phyloP scores from a whole-genome alignment of 2,888 invertebrate genomes.

The Tachina fera region DNA sequence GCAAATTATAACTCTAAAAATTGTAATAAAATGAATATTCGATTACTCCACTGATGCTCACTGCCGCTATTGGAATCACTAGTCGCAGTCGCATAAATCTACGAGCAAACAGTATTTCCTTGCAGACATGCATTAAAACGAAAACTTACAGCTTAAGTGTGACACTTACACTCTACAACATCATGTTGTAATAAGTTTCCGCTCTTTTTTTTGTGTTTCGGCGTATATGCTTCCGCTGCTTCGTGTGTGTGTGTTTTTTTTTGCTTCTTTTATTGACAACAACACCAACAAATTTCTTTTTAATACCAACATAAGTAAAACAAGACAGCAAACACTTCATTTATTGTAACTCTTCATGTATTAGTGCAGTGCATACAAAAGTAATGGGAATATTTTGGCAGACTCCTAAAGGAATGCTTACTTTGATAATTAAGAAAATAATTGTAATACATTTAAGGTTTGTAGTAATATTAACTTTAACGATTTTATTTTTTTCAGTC shows the following conservation, averaged over 20 bases:
- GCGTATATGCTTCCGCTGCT: background rate
- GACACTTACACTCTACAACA: conserved; percentile 64
- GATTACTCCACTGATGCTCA: no score
- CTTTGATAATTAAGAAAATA: background rate
- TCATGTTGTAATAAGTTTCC: conserved; percentile 60
- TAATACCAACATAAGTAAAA: conserved; percentile 45
- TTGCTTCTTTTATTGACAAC: conserved; percentile 44
- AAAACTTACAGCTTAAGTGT: conserved; percentile 35
- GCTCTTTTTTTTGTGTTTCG: background rate
- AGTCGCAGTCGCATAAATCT: no score
- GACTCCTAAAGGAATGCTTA: conserved; percentile 21
- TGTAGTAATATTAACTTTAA: no score
- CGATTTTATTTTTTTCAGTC: no score
- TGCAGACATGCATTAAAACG: conserved; percentile 24
- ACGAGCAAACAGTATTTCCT: background rate
- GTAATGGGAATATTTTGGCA: background rate
- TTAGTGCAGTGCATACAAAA: conserved; percentile 23
- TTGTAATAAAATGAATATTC: no score
- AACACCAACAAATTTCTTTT: conserved; percentile 47
- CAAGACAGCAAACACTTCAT: conserved; percentile 55
- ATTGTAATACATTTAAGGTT: background rate
- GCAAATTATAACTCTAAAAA: no score
- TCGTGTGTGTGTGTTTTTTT: background rate
- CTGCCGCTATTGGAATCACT: no score
- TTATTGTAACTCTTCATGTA: conserved; percentile 18